Conservation (phyloP, 1,140 invertebrate genomes). For the Tenebrio molitor region DNA sequence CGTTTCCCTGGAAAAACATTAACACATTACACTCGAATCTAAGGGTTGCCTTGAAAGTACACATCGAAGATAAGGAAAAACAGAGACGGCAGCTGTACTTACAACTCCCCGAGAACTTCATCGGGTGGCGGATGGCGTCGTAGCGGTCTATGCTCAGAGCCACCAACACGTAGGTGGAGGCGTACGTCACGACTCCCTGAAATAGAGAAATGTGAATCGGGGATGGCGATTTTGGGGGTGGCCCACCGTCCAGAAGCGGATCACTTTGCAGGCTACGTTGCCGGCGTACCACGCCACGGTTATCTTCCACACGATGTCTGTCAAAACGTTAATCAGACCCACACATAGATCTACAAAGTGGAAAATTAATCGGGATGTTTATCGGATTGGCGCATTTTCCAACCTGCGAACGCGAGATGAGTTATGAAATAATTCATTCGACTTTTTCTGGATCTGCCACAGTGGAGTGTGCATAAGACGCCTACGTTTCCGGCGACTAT, state of each 20-base stretch:
- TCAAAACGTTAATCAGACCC: slow-evolving; percentile 74
- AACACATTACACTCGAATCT: slow-evolving; percentile 28
- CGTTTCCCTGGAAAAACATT: slow-evolving; percentile 78
- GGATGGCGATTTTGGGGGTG: not conserved
- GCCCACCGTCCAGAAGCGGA: slow-evolving; percentile 72
- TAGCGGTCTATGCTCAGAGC: slow-evolving; percentile 95
- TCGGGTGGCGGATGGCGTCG: slow-evolving; percentile 94
- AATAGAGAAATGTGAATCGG: slow-evolving; percentile 43
- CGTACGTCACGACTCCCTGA: slow-evolving; percentile 89
- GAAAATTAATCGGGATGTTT: not conserved
- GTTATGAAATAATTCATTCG: slow-evolving; percentile 98
- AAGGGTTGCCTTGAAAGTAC: slow-evolving; percentile 6
- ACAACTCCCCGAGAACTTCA: slow-evolving; percentile 96
- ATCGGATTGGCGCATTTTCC: slow-evolving; percentile 58
- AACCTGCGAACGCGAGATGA: slow-evolving; percentile 93
- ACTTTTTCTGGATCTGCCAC: slow-evolving; percentile 89
- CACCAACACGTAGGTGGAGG: slow-evolving; percentile 96
- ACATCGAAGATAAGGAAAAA: slow-evolving; percentile 23
- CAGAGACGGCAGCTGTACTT: slow-evolving; percentile 70
- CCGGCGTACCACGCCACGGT: slow-evolving; percentile 75
- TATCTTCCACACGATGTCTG: slow-evolving; percentile 75
- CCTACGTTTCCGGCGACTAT: slow-evolving; percentile 92
- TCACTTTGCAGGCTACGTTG: slow-evolving; percentile 74
- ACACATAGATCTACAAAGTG: slow-evolving; percentile 72
- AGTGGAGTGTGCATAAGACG: slow-evolving; percentile 85